Evolutionary conservation across 2,797 vertebrate genomes (phyloP), one percentile per base, ranked within the genome.

Genomic region (Sebastes flavidus): DNA sequence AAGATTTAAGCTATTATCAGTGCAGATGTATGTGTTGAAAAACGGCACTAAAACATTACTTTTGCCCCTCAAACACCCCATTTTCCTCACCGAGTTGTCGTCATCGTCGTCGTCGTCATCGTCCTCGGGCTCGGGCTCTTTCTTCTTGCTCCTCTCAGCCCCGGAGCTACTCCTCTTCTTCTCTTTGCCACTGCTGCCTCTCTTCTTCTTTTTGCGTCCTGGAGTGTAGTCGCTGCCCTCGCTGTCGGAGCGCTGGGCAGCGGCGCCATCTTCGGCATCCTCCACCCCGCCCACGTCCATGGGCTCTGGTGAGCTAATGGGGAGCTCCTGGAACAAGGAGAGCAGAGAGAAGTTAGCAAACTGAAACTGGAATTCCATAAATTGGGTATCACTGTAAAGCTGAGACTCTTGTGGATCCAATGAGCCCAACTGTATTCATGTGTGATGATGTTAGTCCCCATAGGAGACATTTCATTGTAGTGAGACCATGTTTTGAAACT

Each of bases 151-250:
- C 68, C 95, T 87, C 0, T 96, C 95, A 0, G 27, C 58, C 0
- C 77, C 79, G 0, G 80, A 6, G 8, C 93, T 89, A 84, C 85
- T 91, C 93, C 97, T 97, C 92, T 97, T 99, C 91, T 98, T 98
- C 2, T 98, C 98, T 83, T 97, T 99, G 22, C 96, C 93, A 8
- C 96, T 93, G 77, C 97, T 91, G 29, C 14, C 91, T 87, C 97
- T 96, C 94, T 98, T 99, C 92, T 98, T 99, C 92, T 99, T 99
- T 84, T 99, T 99, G 90, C 97, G 97, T 11, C 98, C 98, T 1
- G 98, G 98, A 6, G 97, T 99, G 89, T 99, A 99, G 93, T 99
- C 97, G 18, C 98, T 99, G 88, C 98, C 98, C 89, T 99, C 98
- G 5, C 98, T 99, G 91, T 99, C 98, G 0, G 98, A 99, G 63